Percentiles rank a stretch among this genome's conserved stretches.
Evolutionary conservation across 2,113 vertebrate genomes (phyloP).

Genomic region (Lepisosteus osseus): DNA sequence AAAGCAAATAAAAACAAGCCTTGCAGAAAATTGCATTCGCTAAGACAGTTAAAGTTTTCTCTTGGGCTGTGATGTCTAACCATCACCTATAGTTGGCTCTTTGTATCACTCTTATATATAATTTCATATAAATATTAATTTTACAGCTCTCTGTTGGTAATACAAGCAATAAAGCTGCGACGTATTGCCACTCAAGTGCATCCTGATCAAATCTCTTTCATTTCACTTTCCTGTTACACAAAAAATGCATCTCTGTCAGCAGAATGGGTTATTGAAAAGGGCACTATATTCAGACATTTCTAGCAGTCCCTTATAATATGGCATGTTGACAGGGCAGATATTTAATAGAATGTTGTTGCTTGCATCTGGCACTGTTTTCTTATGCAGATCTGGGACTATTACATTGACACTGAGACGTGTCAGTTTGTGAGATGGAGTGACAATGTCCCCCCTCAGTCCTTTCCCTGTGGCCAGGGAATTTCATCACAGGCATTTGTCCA

Average conservation of each 20-base stretch:
- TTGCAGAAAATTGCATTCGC: too few relatives aligned
- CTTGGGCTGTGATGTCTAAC: too few relatives aligned
- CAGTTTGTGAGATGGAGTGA: conserved; percentile 47
- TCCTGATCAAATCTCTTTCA: background rate
- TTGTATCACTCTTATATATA: too few relatives aligned
- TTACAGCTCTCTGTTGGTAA: too few relatives aligned
- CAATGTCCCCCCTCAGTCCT: conserved; percentile 28
- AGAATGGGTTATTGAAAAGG: background rate
- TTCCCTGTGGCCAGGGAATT: conserved; percentile 32
- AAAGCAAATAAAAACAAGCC: too few relatives aligned
- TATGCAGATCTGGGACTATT: conserved; percentile 40
- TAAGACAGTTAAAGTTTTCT: too few relatives aligned
- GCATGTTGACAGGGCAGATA: background rate
- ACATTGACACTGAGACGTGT: conserved; percentile 40
- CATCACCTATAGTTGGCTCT: too few relatives aligned
- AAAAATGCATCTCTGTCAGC: background rate
- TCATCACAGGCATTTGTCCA: conserved; percentile 35
- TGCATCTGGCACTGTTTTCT: conserved; percentile 16
- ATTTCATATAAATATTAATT: too few relatives aligned
- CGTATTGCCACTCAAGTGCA: too few relatives aligned
- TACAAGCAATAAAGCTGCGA: too few relatives aligned
- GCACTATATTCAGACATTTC: background rate
- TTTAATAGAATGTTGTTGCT: background rate
- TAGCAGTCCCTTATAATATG: background rate
- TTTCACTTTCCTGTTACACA: background rate